A percentile compares a stretch with the other conserved stretches of the same genome.
Evolutionary conservation across 1,140 invertebrate species (phyloP).

Genomic region (Galendromus occidentalis): DNA sequence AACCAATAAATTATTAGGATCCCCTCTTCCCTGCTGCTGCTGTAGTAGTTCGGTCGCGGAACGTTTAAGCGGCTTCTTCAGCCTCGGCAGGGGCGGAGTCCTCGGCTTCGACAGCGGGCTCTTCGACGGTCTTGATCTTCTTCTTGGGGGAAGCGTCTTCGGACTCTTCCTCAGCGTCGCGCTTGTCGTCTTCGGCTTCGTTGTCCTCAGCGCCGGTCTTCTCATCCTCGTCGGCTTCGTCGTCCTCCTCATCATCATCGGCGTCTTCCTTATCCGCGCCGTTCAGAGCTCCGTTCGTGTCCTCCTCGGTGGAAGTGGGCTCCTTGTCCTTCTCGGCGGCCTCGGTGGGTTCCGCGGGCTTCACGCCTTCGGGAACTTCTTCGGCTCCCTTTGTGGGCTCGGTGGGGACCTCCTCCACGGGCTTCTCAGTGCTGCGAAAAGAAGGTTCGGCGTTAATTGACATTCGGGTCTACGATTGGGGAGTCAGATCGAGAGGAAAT

Average conservation of each 20-base stretch:
- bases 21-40: background rate
- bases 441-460: too few species aligned
- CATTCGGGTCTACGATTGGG: too few species aligned
- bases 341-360: constrained; percentile 3
- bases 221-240: background rate
- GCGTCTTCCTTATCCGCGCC: background rate
- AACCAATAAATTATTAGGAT: too few species aligned
- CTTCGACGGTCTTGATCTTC: background rate
- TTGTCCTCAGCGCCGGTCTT: background rate
- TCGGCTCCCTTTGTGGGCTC: constrained; percentile 1
- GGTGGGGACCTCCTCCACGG: constrained; percentile 8
- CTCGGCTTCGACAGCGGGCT: background rate
- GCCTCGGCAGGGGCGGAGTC: background rate
- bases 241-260: constrained; percentile 3
- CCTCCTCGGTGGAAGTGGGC: constrained; percentile 2
- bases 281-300: background rate
- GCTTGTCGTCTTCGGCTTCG: background rate
- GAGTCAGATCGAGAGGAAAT: too few species aligned
- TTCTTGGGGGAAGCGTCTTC: background rate
- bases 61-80: background rate
- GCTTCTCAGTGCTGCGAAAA: constrained; percentile 9
- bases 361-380: constrained; percentile 1
- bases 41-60: background rate
- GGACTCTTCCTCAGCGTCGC: background rate
- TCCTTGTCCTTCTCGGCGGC: constrained; percentile 9